A percentile compares a stretch with the other conserved stretches of the same genome.
Conservation (phyloP, 1,140 invertebrate species). For the Acromyrmex echinatior region DNA sequence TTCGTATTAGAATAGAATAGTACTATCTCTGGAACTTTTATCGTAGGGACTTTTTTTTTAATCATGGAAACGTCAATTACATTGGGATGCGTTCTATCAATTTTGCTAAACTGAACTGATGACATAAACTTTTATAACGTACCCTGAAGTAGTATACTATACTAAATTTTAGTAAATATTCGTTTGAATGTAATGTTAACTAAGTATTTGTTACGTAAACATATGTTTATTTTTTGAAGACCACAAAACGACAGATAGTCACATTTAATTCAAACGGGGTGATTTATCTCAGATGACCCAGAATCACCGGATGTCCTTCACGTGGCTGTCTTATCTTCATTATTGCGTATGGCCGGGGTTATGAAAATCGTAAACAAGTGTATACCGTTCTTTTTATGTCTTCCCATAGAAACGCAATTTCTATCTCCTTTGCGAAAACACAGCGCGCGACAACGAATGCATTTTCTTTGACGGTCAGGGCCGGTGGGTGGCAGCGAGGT, state of each 20-base stretch:
- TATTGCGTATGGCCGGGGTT: constrained; percentile 14
- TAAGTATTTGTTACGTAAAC: no score
- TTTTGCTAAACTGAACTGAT: neutral
- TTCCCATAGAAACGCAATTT: neutral
- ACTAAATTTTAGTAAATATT: no score
- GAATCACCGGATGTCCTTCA: constrained; percentile 28
- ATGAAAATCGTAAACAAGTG: neutral
- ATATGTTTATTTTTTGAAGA: no score
- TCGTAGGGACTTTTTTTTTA: neutral
- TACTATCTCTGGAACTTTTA: neutral
- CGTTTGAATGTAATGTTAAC: no score
- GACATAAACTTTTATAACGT: neutral
- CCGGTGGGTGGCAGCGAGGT: constrained; percentile 62
- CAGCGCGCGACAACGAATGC: neutral
- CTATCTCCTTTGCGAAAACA: constrained; percentile 43
- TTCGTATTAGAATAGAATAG: constrained; percentile 25
- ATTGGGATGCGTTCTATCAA: neutral
- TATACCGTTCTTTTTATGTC: constrained; percentile 2
- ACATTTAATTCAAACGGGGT: neutral
- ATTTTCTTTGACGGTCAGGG: constrained; percentile 75
- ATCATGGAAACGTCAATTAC: neutral
- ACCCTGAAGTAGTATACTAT: neutral
- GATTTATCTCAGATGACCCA: constrained; percentile 19
- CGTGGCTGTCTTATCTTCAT: neutral
- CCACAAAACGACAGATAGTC: neutral